Percentiles rank a stretch among this genome's conserved stretches.
Evolutionary conservation across 1,140 invertebrate genomes (phyloP).

Genomic region (Habropoda laboriosa): DNA sequence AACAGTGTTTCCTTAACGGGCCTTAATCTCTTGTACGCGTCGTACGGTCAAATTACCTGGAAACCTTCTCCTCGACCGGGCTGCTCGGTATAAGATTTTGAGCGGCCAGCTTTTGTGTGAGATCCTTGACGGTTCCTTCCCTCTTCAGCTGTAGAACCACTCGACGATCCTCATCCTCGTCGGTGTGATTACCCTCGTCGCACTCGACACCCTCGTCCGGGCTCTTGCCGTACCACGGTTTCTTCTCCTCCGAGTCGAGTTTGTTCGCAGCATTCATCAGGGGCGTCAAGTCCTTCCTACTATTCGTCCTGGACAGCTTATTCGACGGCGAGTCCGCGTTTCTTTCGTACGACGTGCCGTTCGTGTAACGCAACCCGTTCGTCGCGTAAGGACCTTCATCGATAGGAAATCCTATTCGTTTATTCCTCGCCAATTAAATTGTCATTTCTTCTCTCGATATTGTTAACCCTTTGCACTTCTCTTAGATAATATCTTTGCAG

Average conservation of each 20-base stretch:
- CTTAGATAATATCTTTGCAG: not conserved
- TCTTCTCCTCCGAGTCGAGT: slow-evolving; percentile 84
- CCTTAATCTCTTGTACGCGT: not conserved
- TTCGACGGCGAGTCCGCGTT: slow-evolving; percentile 77
- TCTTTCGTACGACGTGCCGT: slow-evolving; percentile 73
- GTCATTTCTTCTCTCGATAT: not conserved
- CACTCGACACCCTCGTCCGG: slow-evolving; percentile 81
- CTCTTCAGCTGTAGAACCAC: slow-evolving; percentile 85
- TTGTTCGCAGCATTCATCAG: slow-evolving; percentile 84
- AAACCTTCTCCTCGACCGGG: slow-evolving; percentile 82
- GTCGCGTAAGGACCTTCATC: slow-evolving; percentile 66
- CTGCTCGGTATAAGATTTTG: slow-evolving; percentile 85
- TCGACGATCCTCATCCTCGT: slow-evolving; percentile 84
- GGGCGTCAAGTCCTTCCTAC: slow-evolving; percentile 83
- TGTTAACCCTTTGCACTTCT: no score
- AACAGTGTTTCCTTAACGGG: not conserved
- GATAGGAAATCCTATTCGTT: not conserved
- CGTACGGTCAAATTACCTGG: slow-evolving; percentile 74
- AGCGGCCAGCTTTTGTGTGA: slow-evolving; percentile 91
- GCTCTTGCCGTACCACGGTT: slow-evolving; percentile 85
- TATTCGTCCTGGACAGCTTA: slow-evolving; percentile 79
- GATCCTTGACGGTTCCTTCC: slow-evolving; percentile 92
- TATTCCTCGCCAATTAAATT: no score
- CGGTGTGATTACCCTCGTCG: slow-evolving; percentile 80
- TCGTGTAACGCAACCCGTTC: slow-evolving; percentile 81